Base-by-base conservation (phyloP, 2,113 vertebrate genomes). In the Chloropsis cyanopogon region DNA sequence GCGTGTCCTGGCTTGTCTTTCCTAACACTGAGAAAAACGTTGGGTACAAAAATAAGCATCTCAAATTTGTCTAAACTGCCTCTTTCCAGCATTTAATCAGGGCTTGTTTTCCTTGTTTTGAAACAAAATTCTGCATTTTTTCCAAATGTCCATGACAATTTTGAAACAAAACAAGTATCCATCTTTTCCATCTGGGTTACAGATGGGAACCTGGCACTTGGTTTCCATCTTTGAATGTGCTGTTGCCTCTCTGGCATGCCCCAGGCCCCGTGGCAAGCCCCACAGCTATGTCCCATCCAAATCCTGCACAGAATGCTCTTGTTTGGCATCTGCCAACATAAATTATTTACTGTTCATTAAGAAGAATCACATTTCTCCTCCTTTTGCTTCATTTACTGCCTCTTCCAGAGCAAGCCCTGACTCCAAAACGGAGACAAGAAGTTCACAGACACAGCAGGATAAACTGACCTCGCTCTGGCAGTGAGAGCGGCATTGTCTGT, bases 111-210 rank as follows among this genome's bases (percentile, higher is more conserved):
- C 63, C 82, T 77, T 46, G 31, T 42, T 94, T 69, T 33, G 49
- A 90, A 90, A 88, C 37, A 23, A 76, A 90, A 85, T 39, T 35
- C 50, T 57, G 3, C 29, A 14, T 68, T 91, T 87, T 87, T 82
- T 59, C 73, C 88, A 76, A 93, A 91, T 7, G 25, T 93, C 86
- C 68, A 16, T 86, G 87, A 52, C 77, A 82, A 87, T 78, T 91
- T 76, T 42, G 26, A 77, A 96, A 86, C 88, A 82, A 94, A 96
- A 65, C 88, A 95, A 95, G 33, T 11, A 31, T 50, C 79, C n/a
- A 84, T 69, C 49, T 85, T 75, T 79, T 73, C 92, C 96, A 92
- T 94, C 92, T 97, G 95, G 79, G 16, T 70, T 61, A 39, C 95
- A 97, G 95, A 94, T 93, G 95, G 87, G 70, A 91, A 41, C 28